phyloP scores from a whole-genome alignment of 1,140 invertebrate species.

The Macrotrachela quadricornifera region DNA sequence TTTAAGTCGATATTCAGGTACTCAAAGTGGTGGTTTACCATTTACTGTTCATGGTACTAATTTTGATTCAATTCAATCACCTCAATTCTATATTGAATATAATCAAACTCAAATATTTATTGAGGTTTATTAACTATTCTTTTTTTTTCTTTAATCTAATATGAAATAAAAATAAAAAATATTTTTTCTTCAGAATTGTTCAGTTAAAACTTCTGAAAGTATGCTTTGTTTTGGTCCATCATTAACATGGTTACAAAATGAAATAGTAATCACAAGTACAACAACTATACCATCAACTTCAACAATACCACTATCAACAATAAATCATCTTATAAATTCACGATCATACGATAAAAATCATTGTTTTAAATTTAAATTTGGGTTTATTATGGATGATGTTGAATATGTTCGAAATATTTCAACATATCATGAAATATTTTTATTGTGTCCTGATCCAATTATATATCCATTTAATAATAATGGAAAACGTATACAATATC shows the following conservation, averaged over 20 bases:
- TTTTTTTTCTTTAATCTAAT: background rate
- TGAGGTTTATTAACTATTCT: background rate
- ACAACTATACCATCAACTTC: too few species aligned
- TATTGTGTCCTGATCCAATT: conserved; percentile 69
- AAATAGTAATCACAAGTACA: background rate
- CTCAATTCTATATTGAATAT: background rate
- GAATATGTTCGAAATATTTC: conserved; percentile 53
- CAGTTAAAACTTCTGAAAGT: conserved; percentile 47
- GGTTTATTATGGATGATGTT: conserved; percentile 85
- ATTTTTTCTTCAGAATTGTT: conserved; percentile 42
- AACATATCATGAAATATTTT: conserved; percentile 37
- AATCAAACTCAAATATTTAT: background rate
- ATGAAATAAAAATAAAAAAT: too few species aligned
- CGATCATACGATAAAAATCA: conserved; percentile 24
- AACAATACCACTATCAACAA: too few species aligned
- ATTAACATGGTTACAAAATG: conserved; percentile 17
- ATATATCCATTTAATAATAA: conserved; percentile 65
- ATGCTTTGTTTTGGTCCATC: conserved; percentile 68
- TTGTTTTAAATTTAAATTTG: conserved; percentile 52
- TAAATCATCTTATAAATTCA: background rate
- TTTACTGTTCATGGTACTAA: background rate
- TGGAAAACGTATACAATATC: conserved; percentile 65
- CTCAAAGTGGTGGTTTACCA: conserved; percentile 11
- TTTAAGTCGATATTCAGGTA: too few species aligned
- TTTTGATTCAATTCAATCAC: conserved; percentile 3